Conservation (phyloP, 2,113 vertebrate species). For the Chaetorhynchus papuensis region DNA sequence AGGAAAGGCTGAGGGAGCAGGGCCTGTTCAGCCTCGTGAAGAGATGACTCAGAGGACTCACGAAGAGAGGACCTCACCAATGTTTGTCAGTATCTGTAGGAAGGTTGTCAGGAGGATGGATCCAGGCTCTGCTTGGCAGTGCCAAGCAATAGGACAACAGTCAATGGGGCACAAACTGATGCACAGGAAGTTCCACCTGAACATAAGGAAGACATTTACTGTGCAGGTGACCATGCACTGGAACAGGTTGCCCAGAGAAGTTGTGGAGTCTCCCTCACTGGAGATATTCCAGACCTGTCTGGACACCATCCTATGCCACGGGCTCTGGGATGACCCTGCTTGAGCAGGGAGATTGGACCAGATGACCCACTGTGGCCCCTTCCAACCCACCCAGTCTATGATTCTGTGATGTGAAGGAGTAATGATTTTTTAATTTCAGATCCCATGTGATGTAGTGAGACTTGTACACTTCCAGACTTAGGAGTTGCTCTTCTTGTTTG, state of each 20-base stretch:
- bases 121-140: background rate
- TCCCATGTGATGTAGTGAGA: background rate
- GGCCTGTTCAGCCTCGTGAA: background rate
- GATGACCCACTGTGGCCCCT: background rate
- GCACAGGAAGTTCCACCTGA: background rate
- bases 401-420: background rate
- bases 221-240: background rate
- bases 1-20: background rate
- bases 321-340: background rate
- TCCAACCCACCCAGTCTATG: background rate
- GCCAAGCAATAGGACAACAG: background rate
- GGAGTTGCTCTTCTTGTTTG: background rate
- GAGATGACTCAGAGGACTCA: background rate
- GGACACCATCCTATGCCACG: background rate
- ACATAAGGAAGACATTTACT: background rate
- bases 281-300: background rate
- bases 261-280: background rate
- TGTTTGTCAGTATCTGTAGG: background rate
- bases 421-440: background rate
- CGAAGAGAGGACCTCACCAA: background rate
- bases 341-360: background rate
- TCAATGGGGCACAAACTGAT: background rate
- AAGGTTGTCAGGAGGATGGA: background rate
- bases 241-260: background rate
- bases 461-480: background rate